phyloP scores from a whole-genome alignment of 2,797 vertebrate species.

The Pipistrellus nathusii region DNA sequence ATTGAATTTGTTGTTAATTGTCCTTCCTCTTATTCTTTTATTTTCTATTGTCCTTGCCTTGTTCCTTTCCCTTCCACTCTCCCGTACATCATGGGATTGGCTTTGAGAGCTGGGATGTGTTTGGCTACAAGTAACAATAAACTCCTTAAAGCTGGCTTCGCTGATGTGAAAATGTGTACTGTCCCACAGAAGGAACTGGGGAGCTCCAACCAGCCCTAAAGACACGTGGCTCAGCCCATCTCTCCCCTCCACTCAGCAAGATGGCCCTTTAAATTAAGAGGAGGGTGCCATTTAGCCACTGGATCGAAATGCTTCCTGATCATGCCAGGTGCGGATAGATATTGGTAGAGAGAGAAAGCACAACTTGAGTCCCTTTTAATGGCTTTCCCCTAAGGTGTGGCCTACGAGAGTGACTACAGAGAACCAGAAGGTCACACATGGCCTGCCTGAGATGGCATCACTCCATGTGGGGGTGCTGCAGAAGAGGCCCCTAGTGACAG shows the following conservation, averaged over 20 bases:
- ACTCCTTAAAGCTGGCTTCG: background rate
- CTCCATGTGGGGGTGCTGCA: background rate
- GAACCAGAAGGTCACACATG: rapidly evolving
- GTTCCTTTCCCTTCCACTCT: background rate
- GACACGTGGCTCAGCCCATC: background rate
- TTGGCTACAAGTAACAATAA: background rate
- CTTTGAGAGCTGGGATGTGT: background rate
- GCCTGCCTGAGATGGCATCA: background rate
- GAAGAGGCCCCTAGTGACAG: background rate
- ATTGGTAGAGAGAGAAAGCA: background rate
- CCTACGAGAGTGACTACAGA: background rate
- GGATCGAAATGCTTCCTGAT: background rate
- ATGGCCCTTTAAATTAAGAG: background rate
- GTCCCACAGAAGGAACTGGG: background rate
- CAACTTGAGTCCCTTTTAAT: background rate
- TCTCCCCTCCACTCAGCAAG: background rate
- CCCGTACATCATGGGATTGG: background rate
- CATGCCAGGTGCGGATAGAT: background rate
- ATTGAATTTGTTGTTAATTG: conserved; percentile 6
- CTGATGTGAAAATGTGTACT: background rate
- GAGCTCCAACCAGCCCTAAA: background rate
- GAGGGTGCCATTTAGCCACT: background rate
- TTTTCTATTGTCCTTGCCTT: background rate
- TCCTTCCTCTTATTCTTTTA: background rate
- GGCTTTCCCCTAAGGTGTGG: background rate